Percentiles rank a stretch among this genome's conserved stretches.
phyloP scores from a whole-genome alignment of 2,888 invertebrate species.

The Hydrotaea diabolus region DNA sequence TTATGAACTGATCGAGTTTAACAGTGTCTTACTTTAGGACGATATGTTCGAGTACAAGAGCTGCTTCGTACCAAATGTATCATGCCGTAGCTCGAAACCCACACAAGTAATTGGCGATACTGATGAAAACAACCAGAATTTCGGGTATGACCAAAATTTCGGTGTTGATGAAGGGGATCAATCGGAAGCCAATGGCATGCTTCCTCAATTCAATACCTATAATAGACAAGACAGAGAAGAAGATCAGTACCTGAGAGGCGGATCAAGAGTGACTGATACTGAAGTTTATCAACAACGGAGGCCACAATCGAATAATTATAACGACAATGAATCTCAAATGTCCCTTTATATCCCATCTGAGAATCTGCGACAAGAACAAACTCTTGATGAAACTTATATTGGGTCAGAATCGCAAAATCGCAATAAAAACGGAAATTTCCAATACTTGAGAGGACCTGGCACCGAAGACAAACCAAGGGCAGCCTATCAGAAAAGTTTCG shows the following conservation, averaged over 20 bases:
- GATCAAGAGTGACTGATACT: neutral
- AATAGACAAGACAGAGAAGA: neutral
- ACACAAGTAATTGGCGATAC: neutral
- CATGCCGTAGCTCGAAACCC: neutral
- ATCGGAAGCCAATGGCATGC: no score
- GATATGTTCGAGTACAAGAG: neutral
- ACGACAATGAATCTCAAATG: slow-evolving; percentile 3
- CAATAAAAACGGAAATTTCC: neutral
- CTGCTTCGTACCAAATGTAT: neutral
- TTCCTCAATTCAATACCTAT: no score
- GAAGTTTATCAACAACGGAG: slow-evolving; percentile 71
- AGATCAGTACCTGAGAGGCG: neutral
- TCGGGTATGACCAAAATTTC: neutral
- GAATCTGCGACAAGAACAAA: slow-evolving; percentile 46
- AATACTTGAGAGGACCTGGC: neutral
- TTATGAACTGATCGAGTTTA: neutral
- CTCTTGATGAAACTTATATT: neutral
- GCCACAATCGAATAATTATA: slow-evolving; percentile 66
- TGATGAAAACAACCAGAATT: neutral
- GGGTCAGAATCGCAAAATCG: neutral
- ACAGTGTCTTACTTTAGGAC: neutral
- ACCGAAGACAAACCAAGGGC: slow-evolving; percentile 14
- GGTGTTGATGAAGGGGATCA: neutral
- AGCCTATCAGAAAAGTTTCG: slow-evolving; percentile 3
- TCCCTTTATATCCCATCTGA: neutral